Base-by-base conservation (phyloP, 2,888 invertebrate species). In the Callinectes sapidus region DNA sequence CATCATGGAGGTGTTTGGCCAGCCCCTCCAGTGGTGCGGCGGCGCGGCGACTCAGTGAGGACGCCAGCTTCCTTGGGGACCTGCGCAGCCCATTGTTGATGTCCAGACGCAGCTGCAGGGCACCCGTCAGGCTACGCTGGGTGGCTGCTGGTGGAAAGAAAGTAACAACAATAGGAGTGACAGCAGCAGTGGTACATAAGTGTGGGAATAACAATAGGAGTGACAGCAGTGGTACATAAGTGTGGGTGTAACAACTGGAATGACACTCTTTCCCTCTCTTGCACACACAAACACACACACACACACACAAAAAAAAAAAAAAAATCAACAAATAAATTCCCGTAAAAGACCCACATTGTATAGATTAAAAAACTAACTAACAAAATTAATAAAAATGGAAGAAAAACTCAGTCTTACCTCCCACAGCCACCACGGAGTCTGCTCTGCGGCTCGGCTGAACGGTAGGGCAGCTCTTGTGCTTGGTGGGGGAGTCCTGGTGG, bases 401-500 rank as follows among this genome's bases (percentile, higher is more conserved):
- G 39, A 55, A 16, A 85, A 55, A 13, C 23, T n/a, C 32, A 32
- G 42, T 18, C 89, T 77, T n/a, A 91, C 91, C 87, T 18, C 39
- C 61, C 10, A 28, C 42, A 42, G 42, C 42, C 16, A 39, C 32
- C 16, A 39, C 32, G 0, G 55, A 16, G 16, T 91, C 91, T 18
- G 54, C 6, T 35, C 54, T 92, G 39, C 88, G 61, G 28, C 18
- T 23, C 18, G 77, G 54, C 28, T 90, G 91, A 1, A 92, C 91
- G 1, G 28, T 66, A 0, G 10, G 18, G 81, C 35, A 32, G 54
- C 94, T 77, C 14, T 93, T 94, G 86, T 94, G 93, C 28, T 94
- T 94, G 91, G 92, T 93, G 23, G 94, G 94, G 6, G 94, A 94
- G 32, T 92, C 94, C 93, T 93, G 71, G 23, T 18, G 81, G 89